Conservation (phyloP, 2,797 vertebrate genomes). For the Spea hammondii region DNA sequence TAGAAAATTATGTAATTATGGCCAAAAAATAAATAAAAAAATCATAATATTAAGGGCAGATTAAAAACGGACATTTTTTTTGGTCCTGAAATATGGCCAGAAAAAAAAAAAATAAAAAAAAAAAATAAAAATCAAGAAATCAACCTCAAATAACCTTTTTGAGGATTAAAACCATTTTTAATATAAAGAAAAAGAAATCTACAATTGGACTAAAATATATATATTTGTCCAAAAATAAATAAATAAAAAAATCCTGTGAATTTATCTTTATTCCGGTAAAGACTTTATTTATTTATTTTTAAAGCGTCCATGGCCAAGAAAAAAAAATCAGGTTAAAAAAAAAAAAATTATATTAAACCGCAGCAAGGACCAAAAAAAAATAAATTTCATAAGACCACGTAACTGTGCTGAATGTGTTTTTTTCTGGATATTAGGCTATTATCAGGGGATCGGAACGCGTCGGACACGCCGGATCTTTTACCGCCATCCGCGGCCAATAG, state of each 20-base stretch:
- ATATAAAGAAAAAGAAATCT: conserved; percentile 4
- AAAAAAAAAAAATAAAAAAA: neutral
- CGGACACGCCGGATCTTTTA: conserved; percentile 29
- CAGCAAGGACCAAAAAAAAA: neutral
- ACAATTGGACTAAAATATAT: conserved; percentile 36
- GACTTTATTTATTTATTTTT: neutral
- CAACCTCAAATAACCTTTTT: neutral
- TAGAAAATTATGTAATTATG: no score
- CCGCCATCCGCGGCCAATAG: no score
- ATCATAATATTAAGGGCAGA: no score
- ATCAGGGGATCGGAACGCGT: neutral
- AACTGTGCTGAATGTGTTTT: neutral
- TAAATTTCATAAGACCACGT: neutral
- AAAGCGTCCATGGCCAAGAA: neutral
- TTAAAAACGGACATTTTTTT: no score
- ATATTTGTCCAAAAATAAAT: neutral
- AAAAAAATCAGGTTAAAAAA: neutral
- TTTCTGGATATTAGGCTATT: neutral
- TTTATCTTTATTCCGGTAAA: neutral
- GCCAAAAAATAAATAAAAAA: no score
- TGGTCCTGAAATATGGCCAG: neutral
- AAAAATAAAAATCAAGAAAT: neutral
- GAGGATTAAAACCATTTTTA: conserved; percentile 22
- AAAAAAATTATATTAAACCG: neutral
- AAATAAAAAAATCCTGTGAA: neutral